Evolutionary conservation across 1,140 invertebrate species (phyloP).

Genomic region (Yoshiicerus persimilis): DNA sequence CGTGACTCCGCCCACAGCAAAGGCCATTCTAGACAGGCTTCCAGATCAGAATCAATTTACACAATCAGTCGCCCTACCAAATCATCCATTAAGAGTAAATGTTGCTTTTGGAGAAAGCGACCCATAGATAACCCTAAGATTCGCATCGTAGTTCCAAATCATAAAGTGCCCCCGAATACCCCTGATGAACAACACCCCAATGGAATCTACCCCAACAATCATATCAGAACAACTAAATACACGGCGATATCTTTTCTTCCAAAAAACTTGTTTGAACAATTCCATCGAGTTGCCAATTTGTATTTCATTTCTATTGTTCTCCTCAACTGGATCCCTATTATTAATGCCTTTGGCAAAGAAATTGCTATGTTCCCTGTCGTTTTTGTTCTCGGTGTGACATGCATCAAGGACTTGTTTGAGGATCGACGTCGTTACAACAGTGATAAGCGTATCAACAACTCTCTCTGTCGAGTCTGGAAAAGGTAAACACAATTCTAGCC

Average conservation of each 20-base stretch:
- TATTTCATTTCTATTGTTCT: slow-evolving; percentile 98
- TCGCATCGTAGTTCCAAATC: slow-evolving; percentile 77
- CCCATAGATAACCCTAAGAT: slow-evolving; percentile 58
- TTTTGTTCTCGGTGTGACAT: slow-evolving; percentile 94
- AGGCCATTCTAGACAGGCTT: slow-evolving; percentile 64
- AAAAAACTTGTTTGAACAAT: slow-evolving; percentile 96
- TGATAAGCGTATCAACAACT: slow-evolving; percentile 92
- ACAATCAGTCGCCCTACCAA: slow-evolving; percentile 68
- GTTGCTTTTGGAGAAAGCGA: slow-evolving; percentile 52
- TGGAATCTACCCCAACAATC: slow-evolving; percentile 72
- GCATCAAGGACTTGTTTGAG: slow-evolving; percentile 95
- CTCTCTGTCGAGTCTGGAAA: slow-evolving; percentile 84
- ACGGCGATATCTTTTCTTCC: slow-evolving; percentile 91
- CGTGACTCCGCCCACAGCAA: slow-evolving; percentile 25
- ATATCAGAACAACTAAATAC: slow-evolving; percentile 93
- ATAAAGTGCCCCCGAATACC: slow-evolving; percentile 74
- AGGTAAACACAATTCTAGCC: slow-evolving; percentile 63
- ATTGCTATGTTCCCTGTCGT: slow-evolving; percentile 91
- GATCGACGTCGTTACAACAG: slow-evolving; percentile 84
- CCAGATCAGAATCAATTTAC: slow-evolving; percentile 81
- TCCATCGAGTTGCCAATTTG: slow-evolving; percentile 94
- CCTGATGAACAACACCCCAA: slow-evolving; percentile 80
- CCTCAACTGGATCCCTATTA: slow-evolving; percentile 89
- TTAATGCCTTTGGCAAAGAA: slow-evolving; percentile 95
- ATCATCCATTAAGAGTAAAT: slow-evolving; percentile 44